Percentiles rank a stretch among this genome's conserved stretches.
phyloP scores from a whole-genome alignment of 2,888 invertebrate genomes.

The Venusia cambrica region DNA sequence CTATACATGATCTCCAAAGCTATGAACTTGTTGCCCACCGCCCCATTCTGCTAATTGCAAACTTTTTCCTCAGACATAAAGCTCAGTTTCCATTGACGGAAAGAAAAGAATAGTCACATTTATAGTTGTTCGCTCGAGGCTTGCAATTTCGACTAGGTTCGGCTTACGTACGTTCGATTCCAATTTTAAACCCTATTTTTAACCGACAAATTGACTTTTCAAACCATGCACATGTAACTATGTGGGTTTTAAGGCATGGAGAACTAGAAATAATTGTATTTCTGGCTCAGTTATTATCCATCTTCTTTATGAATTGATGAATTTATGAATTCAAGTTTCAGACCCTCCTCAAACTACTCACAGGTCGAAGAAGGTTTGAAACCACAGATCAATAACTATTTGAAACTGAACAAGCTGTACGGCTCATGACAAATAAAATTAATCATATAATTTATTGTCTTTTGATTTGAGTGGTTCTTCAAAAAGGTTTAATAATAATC shows the following conservation, averaged over 20 bases:
- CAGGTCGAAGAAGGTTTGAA: too few species aligned
- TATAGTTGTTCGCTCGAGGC: slow-evolving; percentile 24
- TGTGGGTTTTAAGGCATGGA: slow-evolving; percentile 9
- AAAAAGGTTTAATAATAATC: too few species aligned
- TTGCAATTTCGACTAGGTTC: slow-evolving; percentile 26
- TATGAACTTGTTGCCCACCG: slow-evolving; percentile 29
- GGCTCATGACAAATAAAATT: too few species aligned
- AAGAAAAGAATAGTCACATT: slow-evolving; percentile 2
- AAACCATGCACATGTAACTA: slow-evolving; percentile 4
- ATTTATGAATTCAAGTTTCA: too few species aligned
- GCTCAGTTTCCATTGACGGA: slow-evolving; percentile 8
- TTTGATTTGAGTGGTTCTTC: too few species aligned
- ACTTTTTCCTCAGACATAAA: slow-evolving; percentile 8
- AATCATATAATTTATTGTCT: too few species aligned
- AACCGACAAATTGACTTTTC: slow-evolving; percentile 27
- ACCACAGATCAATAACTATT: too few species aligned
- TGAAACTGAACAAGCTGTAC: too few species aligned
- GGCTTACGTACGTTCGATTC: slow-evolving; percentile 29
- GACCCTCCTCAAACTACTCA: too few species aligned
- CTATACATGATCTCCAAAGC: slow-evolving; percentile 27
- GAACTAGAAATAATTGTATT: not conserved
- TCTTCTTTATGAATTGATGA: too few species aligned
- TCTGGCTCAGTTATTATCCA: too few species aligned
- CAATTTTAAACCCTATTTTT: slow-evolving; percentile 29
- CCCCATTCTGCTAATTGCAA: too few species aligned